These are phyloP conservation scores for Protodeltote pygarga DNA, from an alignment of 2,888 invertebrate genomes.

Conservation along the genomic window DNA sequence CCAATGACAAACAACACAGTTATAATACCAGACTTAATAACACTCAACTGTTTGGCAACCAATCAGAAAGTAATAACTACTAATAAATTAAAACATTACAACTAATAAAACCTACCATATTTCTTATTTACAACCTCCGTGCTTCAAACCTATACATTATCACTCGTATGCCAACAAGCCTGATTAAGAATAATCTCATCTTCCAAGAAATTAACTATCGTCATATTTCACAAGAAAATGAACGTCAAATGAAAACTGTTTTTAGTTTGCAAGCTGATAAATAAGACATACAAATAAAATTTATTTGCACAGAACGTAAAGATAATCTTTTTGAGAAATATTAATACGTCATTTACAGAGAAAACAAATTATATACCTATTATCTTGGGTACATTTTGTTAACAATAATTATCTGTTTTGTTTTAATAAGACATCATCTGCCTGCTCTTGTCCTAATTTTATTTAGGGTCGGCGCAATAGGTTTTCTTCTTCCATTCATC, in stretches of 20 bases:
- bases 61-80: no score
- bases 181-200: constrained; percentile 7
- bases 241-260: constrained; percentile 25
- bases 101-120: neutral
- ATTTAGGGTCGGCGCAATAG: no score
- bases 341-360: constrained; percentile 6
- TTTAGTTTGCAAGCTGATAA: constrained; percentile 25
- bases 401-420: no score
- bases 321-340: constrained; percentile 31
- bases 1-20: no score
- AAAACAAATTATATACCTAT: constrained; percentile 11
- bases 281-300: constrained; percentile 19
- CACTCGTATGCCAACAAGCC: neutral
- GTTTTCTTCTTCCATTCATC: no score
- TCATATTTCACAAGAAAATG: constrained; percentile 27
- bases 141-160: neutral
- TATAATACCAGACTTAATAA: no score
- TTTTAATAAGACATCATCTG: no score
- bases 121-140: neutral
- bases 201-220: constrained; percentile 31
- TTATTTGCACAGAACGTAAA: constrained; percentile 18
- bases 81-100: neutral
- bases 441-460: no score
- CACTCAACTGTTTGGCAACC: no score
- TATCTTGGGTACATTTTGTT: constrained; percentile 14